Evolutionary conservation across 2,113 vertebrate species (phyloP).

Genomic region (Diphyllodes magnificus): DNA sequence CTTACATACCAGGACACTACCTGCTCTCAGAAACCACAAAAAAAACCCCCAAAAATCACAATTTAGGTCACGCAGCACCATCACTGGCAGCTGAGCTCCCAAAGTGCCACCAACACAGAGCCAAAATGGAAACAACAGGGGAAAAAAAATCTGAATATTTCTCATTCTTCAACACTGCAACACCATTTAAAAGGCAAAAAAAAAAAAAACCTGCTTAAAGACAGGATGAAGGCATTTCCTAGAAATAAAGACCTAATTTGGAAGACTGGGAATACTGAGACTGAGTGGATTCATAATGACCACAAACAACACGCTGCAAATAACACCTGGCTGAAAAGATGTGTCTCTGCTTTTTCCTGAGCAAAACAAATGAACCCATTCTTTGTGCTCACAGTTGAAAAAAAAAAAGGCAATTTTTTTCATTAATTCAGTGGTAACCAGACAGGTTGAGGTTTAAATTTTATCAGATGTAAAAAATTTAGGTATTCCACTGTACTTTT

Average conservation of each 20-base stretch:
- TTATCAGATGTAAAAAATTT: not conserved
- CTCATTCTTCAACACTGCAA: not conserved
- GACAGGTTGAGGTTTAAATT: not conserved
- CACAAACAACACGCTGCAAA: not conserved
- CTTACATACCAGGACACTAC: not conserved
- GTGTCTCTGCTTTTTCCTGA: not conserved
- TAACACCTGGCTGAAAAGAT: not conserved
- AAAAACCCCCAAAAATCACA: not conserved
- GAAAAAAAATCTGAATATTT: not conserved
- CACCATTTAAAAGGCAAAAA: not conserved
- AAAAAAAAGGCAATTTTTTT: not conserved
- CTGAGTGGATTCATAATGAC: not conserved
- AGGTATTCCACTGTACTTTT: not conserved
- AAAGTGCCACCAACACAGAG: rapidly evolving
- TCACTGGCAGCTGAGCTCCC: rapidly evolving
- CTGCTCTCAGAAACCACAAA: not conserved
- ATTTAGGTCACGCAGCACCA: not conserved
- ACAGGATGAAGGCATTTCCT: not conserved
- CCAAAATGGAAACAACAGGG: not conserved
- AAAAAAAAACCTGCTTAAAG: not conserved
- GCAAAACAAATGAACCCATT: not conserved
- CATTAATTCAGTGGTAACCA: not conserved
- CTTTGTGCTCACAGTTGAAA: not conserved
- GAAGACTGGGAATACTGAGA: not conserved
- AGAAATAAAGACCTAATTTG: not conserved